Conservation (phyloP, 2,888 invertebrate species). For the Acleris emargana region DNA sequence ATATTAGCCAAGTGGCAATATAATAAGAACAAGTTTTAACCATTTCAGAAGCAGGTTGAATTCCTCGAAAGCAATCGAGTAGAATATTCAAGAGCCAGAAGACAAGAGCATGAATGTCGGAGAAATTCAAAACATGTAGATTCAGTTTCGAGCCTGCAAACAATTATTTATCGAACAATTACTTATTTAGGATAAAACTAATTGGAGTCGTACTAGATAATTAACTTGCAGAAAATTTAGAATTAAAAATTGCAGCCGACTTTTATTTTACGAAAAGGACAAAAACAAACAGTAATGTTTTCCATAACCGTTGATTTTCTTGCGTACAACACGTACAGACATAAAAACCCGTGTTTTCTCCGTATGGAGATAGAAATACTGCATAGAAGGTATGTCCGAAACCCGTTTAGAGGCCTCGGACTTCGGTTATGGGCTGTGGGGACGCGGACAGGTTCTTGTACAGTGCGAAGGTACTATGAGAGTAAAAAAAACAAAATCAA, state of each 20-base stretch:
- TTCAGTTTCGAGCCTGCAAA: conserved; percentile 8
- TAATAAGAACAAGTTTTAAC: conserved; percentile 12
- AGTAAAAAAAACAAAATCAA: not conserved
- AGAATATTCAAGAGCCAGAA: conserved; percentile 57
- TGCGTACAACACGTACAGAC: conserved; percentile 3
- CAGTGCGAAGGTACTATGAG: conserved; percentile 3
- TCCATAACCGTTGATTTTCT: conserved; percentile 22
- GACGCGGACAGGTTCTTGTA: conserved; percentile 55
- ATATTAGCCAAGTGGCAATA: not conserved
- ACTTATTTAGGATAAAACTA: not conserved
- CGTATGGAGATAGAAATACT: conserved; percentile 32
- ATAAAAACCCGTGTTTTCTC: conserved; percentile 28
- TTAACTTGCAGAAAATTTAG: not conserved
- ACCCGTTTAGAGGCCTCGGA: conserved; percentile 47
- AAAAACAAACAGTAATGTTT: not conserved
- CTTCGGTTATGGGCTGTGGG: conserved; percentile 19
- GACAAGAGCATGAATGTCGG: conserved; percentile 45
- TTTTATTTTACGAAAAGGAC: not conserved
- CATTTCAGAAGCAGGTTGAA: conserved; percentile 49
- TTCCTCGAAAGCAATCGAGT: conserved; percentile 57
- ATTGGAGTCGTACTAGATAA: not conserved
- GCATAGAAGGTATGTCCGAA: conserved; percentile 38
- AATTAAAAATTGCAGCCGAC: not conserved
- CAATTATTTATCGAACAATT: conserved; percentile 10
- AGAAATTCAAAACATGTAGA: conserved; percentile 14